These are phyloP conservation scores for Suncus etruscus DNA, from an alignment of 2,113 vertebrate species.

Conservation along the genomic window DNA sequence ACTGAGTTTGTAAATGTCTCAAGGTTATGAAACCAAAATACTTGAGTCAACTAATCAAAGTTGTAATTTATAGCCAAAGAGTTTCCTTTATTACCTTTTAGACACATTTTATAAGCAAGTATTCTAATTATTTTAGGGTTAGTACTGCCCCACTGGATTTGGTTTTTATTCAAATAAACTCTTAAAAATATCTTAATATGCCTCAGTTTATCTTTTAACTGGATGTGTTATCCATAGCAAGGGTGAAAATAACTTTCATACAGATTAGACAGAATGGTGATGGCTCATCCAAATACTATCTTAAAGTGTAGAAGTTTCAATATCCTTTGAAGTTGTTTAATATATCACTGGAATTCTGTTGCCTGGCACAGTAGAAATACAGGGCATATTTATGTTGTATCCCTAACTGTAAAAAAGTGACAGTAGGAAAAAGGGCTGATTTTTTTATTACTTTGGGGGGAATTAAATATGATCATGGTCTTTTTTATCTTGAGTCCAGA, in stretches of 20 bases:
- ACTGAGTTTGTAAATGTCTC: not conserved
- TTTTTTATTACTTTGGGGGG: slow-evolving; percentile 65
- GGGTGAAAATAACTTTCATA: slow-evolving; percentile 3
- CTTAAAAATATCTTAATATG: not conserved
- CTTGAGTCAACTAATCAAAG: not conserved
- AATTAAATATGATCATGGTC: slow-evolving; percentile 24
- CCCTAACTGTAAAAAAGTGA: not conserved
- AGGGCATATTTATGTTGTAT: slow-evolving; percentile 40
- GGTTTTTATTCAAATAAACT: slow-evolving; percentile 17
- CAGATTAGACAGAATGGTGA: not conserved
- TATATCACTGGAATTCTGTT: slow-evolving; percentile 37
- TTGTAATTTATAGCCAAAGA: not conserved
- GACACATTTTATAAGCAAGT: not conserved
- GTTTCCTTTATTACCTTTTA: not conserved
- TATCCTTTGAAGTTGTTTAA: not conserved
- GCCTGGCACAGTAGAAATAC: slow-evolving; percentile 10
- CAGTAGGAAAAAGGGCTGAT: not conserved
- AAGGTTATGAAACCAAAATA: not conserved
- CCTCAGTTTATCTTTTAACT: slow-evolving; percentile 30
- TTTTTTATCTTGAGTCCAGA: slow-evolving; percentile 16
- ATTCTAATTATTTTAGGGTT: not conserved
- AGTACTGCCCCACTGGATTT: not conserved
- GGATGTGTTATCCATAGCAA: not conserved
- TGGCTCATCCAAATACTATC: not conserved
- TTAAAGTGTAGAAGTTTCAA: slow-evolving; percentile 6